Base-by-base conservation (phyloP, 2,888 invertebrate species). In the Noctua janthe region DNA sequence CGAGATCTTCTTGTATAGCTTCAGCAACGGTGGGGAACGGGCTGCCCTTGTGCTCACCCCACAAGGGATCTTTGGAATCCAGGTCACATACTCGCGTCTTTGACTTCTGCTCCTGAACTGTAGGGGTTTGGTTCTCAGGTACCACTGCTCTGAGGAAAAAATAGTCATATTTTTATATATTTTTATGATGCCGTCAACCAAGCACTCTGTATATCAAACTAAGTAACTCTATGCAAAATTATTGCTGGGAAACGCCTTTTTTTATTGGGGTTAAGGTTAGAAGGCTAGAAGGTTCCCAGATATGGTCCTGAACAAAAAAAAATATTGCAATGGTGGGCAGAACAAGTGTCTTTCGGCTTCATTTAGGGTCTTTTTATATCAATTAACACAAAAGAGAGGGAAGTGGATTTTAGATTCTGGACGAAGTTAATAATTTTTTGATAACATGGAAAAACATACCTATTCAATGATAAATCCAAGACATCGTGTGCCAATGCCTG, bases 401-500 rank as follows among this genome's bases (percentile, higher is more conserved):
- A 20, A 54, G 39, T 23, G 10, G 17, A 17, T 67, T 15, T n/a
- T 56, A 2, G 20, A 39, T 23, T 64, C 13, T 23, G 2, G 29
- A 47, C 15, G 4, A 54, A 43, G n/a, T 56, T 3, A 66, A 76
- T 39, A n/a, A 70, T 67, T n/a, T 29, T n/a, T 62, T 35, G 62
- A 76, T 49, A 39, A 64, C 49, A 20, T 54, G 74, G 20, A 59
- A 81, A 66, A 78, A 74, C 87, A 85, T 86, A 97, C 97, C 99
- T 97, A 95, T 99, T 99, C 79, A 99, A 96, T 15, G 99, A 98
- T 88, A 99, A 97, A 92, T 99, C 99, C 79, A 99, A 95, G 8
- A 99, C 98, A 97, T 99, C 99, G 95, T 99, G 99, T 47, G 99
- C 98, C 77, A 99, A 96, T 1, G 99, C 99, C 95, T 99, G 99